Base-by-base conservation (phyloP, 2,888 invertebrate species). In the Buathra laborator region DNA sequence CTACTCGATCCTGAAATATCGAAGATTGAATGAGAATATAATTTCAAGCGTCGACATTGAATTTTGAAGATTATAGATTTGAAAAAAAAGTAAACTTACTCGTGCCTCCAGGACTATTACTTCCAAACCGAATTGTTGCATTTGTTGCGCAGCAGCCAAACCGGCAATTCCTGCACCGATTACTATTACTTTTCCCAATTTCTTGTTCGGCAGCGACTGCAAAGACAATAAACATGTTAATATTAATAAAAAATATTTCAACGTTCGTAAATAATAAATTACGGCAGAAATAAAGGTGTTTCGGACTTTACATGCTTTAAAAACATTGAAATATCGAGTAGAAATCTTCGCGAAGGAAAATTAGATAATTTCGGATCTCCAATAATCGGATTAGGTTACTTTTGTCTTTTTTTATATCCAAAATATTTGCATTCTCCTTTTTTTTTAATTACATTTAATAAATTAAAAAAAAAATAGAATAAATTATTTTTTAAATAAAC, bases 101-200 rank as follows among this genome's bases (percentile, higher is more conserved):
- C 98, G 95, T 5, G 98, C 97, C 94, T 98, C 98, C 68, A 98
- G 93, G 59, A 99, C 97, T 43, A 98, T 96, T 14, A 99, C 99
- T 94, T 99, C 99, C 95, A 99, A 97, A 3, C 99, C 99, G 94
- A 99, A 99, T 86, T 98, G 98, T 90, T 97, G 97, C 90, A 99
- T 95, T 93, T 99, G 99, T 89, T 98, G 97, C 0, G 99, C 99
- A 48, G 99, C 99, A 32, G 98, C 98, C 86, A 99, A 94, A 0
- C 99, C 99, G 19, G 99, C 98, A 46, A 99, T 98, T 66, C 99
- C 99, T 89, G 97, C 96, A 88, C 97, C 96, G 90, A 96, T 95
- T 62, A 96, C 95, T 79, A 96, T 95, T 0, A 96, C 95, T 92
- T 95, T 95, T 4, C 96, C 95, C 68, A 93, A 87, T 87, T 95